phyloP scores from a whole-genome alignment of 2,113 vertebrate species.

The Hypomesus transpacificus region DNA sequence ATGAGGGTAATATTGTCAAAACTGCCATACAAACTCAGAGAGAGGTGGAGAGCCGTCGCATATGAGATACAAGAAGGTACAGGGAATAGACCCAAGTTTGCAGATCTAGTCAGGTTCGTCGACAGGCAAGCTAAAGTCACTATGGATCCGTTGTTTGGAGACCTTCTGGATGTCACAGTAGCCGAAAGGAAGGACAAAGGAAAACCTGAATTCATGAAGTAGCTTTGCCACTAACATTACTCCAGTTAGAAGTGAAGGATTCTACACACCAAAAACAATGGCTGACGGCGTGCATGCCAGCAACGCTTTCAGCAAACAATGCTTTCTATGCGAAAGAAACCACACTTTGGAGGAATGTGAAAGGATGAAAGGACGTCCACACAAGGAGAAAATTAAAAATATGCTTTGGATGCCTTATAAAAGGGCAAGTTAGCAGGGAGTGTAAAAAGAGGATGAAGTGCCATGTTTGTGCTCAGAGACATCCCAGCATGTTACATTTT shows the following conservation, averaged over 20 bases:
- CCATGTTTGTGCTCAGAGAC: not conserved
- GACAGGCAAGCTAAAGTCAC: slow-evolving; percentile 14
- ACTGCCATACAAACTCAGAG: slow-evolving; percentile 23
- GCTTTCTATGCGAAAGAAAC: not conserved
- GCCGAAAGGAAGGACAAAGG: not conserved
- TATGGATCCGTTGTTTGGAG: slow-evolving; percentile 9
- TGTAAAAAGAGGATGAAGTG: slow-evolving; percentile 8
- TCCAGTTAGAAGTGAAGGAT: not conserved
- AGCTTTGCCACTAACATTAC: not conserved
- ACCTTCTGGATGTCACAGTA: not conserved
- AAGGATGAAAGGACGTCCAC: not conserved
- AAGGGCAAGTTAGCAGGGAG: slow-evolving; percentile 1
- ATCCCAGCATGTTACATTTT: slow-evolving; percentile 7
- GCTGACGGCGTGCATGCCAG: not conserved
- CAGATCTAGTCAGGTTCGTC: slow-evolving; percentile 14
- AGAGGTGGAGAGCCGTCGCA: slow-evolving; percentile 15
- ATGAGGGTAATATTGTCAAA: slow-evolving; percentile 16
- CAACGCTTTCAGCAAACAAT: not conserved
- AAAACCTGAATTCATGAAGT: not conserved
- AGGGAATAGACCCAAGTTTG: slow-evolving; percentile 10
- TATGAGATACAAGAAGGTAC: slow-evolving; percentile 25
- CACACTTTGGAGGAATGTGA: slow-evolving; percentile 1
- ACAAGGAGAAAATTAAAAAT: not conserved
- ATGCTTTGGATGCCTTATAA: slow-evolving; percentile 7
- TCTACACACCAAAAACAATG: not conserved